Base-by-base conservation (phyloP, 2,888 invertebrate species). In the Lycaena phlaeas region DNA sequence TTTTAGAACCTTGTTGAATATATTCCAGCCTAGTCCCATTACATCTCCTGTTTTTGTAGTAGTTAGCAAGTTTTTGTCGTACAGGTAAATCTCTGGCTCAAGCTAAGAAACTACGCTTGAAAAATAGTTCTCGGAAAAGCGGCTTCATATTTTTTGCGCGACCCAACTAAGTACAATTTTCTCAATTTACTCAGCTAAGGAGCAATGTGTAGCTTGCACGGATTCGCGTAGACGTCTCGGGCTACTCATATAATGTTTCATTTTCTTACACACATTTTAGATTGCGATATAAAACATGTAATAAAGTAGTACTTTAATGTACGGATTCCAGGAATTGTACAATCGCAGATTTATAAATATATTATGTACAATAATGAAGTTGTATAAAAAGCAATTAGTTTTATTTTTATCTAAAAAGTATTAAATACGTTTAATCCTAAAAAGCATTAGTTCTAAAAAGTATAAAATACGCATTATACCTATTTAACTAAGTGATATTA, bases 111-210 rank as follows among this genome's bases (percentile, higher is more conserved):
- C 64, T 62, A 65, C 59, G 67, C 72, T 73, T 72, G 72, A 77
- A 68, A 73, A 74, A 76, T 73, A 59, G 66, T 66, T 71, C 75
- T 73, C 68, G 34, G 50, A 68, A 70, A 69, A 65, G 53, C 51
- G 59, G 61, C 62, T 50, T 73, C 68, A 64, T 64, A 53, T 54
- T 53, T 57, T 49, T 61, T 64, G 30, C 29, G 29, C 50, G 48
- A 53, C 49, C 56, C 49, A 45, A 50, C 64, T 61, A 64, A 68
- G 66, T 66, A 70, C 61, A 61, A 54, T 64, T 67, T 61, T 57
- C 64, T 64, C 61, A 66, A 70, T 69, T 68, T 66, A 64, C 63
- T 68, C 58, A 59, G 49, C 44, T 52, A 40, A 37, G 14, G 36
- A 45, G 43, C 42, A 50, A 46, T 44, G 42, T 45, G 41, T 43